Evolutionary conservation across 2,113 vertebrate genomes (phyloP).

Genomic region (Cyprinodon variegatus): DNA sequence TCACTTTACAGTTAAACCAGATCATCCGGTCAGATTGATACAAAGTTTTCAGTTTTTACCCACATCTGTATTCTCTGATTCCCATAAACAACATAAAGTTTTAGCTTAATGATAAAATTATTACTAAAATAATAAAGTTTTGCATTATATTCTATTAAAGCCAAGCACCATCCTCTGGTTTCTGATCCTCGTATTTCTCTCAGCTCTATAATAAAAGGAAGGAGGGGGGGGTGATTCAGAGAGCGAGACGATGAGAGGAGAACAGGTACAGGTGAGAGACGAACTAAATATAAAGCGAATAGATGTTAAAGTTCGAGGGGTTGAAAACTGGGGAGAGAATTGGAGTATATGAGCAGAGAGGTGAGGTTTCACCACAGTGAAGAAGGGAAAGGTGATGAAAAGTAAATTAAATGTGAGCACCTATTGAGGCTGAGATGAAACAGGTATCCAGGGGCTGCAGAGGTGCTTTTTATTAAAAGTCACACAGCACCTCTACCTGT

Average conservation of each 20-base stretch:
- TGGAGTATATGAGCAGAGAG: constrained; percentile 25
- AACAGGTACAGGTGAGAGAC: constrained; percentile 36
- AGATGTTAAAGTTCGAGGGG: constrained; percentile 23
- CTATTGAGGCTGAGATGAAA: constrained; percentile 20
- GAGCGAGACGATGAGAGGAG: constrained; percentile 33
- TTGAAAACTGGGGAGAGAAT: not conserved
- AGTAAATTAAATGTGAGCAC: constrained; percentile 57
- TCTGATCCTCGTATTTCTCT: not conserved
- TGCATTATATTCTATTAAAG: too few relatives aligned
- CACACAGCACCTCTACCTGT: not conserved
- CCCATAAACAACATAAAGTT: too few relatives aligned
- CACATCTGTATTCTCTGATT: too few relatives aligned
- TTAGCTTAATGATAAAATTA: too few relatives aligned
- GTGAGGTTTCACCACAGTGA: constrained; percentile 39
- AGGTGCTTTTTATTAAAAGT: constrained; percentile 55
- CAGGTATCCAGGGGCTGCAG: not conserved
- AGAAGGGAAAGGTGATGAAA: constrained; percentile 29
- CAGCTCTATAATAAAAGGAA: constrained; percentile 26
- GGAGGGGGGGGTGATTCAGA: constrained; percentile 17
- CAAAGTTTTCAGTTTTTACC: too few relatives aligned
- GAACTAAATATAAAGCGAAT: constrained; percentile 47
- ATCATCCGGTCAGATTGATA: too few relatives aligned
- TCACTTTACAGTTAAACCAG: too few relatives aligned
- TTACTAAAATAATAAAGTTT: too few relatives aligned
- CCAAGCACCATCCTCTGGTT: too few relatives aligned